Percentiles rank a stretch among this genome's conserved stretches.
Conservation (phyloP, 2,113 vertebrate species). For the Mungos mungo region DNA sequence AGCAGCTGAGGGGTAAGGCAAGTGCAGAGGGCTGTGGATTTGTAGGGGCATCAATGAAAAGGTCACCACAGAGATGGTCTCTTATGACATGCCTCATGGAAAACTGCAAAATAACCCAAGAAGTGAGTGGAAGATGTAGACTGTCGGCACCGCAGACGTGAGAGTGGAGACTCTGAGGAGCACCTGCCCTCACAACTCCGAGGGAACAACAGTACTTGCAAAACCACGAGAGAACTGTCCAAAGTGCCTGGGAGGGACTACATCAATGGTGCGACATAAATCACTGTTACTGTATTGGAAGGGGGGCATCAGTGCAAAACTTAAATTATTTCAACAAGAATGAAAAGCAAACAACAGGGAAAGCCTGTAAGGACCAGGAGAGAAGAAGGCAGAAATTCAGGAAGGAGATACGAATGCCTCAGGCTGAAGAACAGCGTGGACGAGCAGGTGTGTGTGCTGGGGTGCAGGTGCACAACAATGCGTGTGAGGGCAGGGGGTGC, state of each 20-base stretch:
- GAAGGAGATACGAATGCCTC: background rate
- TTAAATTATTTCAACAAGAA: background rate
- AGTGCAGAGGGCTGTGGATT: background rate
- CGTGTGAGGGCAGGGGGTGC: background rate
- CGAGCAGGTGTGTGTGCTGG: accelerated
- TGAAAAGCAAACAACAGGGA: background rate
- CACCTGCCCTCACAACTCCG: background rate
- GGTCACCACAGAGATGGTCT: background rate
- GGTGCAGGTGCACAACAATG: background rate
- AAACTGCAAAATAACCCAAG: background rate
- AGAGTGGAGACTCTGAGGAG: background rate
- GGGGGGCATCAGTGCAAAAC: background rate
- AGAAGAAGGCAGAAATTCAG: background rate
- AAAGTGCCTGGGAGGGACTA: background rate
- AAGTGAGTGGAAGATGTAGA: background rate
- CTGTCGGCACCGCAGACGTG: background rate
- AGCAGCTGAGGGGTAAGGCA: background rate
- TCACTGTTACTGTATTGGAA: background rate
- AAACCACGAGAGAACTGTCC: background rate
- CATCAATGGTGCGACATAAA: background rate
- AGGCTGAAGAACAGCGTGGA: background rate
- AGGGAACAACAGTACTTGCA: background rate
- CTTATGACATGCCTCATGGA: background rate
- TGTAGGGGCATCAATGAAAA: background rate
- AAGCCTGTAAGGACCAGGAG: background rate